Conservation (phyloP, 2,113 vertebrate genomes). For the Pomatostomus ruficeps region DNA sequence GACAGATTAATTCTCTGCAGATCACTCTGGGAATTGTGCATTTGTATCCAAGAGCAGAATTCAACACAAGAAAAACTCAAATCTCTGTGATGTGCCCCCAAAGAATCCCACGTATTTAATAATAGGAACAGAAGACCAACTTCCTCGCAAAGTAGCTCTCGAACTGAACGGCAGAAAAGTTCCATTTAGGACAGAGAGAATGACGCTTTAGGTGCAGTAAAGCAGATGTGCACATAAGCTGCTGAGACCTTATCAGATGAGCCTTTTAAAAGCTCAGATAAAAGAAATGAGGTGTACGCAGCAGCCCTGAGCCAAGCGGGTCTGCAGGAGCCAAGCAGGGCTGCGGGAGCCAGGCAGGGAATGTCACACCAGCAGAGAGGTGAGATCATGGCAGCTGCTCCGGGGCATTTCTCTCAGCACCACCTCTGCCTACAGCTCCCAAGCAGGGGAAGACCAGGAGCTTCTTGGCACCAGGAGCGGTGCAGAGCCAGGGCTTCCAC, state of each 20-base stretch:
- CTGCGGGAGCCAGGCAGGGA: conserved; percentile 15
- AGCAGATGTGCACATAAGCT: neutral
- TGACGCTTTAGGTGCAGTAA: neutral
- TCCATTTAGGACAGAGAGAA: conserved; percentile 21
- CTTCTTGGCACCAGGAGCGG: neutral
- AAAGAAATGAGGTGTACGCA: neutral
- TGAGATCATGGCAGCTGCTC: conserved; percentile 39
- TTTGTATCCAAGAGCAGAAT: conserved; percentile 39
- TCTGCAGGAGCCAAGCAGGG: conserved; percentile 15
- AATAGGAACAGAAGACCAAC: neutral
- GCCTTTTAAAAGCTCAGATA: neutral
- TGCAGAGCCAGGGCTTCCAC: neutral
- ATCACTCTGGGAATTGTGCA: conserved; percentile 25
- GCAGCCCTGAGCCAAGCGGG: neutral
- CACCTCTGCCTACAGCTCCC: neutral
- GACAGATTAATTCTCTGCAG: conserved; percentile 57
- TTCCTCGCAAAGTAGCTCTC: neutral
- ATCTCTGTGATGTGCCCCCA: conserved; percentile 22
- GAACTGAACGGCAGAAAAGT: neutral
- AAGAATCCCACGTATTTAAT: neutral
- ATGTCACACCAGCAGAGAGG: neutral
- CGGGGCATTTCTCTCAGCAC: conserved; percentile 30
- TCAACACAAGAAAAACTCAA: conserved; percentile 17
- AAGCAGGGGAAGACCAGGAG: neutral
- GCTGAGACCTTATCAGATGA: conserved; percentile 34